phyloP scores from a whole-genome alignment of 2,888 invertebrate genomes.

The Geotrupes spiniger region DNA sequence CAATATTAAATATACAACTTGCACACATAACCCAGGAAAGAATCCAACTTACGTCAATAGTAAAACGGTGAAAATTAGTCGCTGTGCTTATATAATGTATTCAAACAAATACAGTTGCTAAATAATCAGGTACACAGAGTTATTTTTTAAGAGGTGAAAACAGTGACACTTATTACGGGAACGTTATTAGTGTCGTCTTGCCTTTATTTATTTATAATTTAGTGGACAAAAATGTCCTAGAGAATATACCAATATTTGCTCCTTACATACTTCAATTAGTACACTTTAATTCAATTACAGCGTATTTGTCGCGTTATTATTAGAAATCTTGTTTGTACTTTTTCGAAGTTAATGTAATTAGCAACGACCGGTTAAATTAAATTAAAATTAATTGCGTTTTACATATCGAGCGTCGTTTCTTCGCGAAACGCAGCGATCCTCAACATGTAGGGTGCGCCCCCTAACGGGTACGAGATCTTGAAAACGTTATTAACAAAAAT shows the following conservation, averaged over 20 bases:
- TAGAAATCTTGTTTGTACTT: conserved; percentile 22
- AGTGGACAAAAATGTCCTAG: conserved; percentile 8
- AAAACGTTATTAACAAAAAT: no score
- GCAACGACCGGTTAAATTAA: conserved; percentile 12
- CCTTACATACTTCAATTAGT: conserved; percentile 19
- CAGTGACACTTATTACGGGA: conserved; percentile 13
- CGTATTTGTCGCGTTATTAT: conserved; percentile 21
- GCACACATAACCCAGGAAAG: no score
- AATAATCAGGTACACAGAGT: no score
- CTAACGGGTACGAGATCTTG: no score
- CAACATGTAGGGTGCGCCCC: no score
- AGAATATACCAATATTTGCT: conserved; percentile 1
- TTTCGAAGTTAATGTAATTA: conserved; percentile 21
- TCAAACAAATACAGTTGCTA: no score
- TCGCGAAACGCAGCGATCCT: no score
- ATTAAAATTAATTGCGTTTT: background rate
- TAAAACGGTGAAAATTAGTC: no score
- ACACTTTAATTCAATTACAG: conserved; percentile 22
- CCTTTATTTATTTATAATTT: conserved; percentile 10
- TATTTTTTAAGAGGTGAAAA: conserved; percentile 18
- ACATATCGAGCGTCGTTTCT: no score
- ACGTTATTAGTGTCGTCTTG: conserved; percentile 2
- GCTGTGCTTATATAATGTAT: no score
- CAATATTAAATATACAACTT: no score
- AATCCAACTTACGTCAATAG: no score